These are phyloP conservation scores for Haplochromis burtoni DNA, from an alignment of 2,113 vertebrate species.

Conservation along the genomic window DNA sequence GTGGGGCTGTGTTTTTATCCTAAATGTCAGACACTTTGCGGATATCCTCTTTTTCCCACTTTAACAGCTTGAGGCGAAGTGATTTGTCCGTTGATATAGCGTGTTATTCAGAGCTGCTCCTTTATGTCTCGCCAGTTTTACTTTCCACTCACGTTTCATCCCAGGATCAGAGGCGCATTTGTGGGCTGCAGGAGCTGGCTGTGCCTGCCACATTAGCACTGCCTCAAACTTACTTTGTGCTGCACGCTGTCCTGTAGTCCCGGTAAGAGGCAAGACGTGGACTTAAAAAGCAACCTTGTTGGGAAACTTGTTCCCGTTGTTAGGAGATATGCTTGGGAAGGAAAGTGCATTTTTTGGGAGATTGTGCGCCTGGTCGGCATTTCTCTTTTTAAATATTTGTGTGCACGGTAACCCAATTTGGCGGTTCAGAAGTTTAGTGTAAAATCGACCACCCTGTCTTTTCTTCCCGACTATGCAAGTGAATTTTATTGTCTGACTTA, in stretches of 20 bases:
- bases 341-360: not conserved
- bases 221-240: conserved; percentile 48
- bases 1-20: not conserved
- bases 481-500: not conserved
- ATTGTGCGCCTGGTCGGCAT: not conserved
- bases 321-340: not conserved
- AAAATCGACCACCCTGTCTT: not conserved
- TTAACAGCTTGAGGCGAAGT: not conserved
- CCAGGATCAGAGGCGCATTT: conserved; percentile 67
- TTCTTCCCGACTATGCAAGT: not conserved
- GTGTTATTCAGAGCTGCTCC: conserved; percentile 41
- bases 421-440: not conserved
- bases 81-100: not conserved
- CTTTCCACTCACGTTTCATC: conserved; percentile 76
- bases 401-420: not conserved
- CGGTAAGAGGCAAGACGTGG: not conserved
- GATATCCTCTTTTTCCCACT: not conserved
- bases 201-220: conserved; percentile 24
- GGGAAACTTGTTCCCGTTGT: not conserved
- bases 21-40: not conserved
- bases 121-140: conserved; percentile 64
- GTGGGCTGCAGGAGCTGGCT: conserved; percentile 50
- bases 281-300: not conserved
- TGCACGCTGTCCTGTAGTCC: not conserved
- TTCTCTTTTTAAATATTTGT: not conserved